Evolutionary conservation across 92 coral and sea anemone species (phyloP).

Genomic region (Montipora capitata): DNA sequence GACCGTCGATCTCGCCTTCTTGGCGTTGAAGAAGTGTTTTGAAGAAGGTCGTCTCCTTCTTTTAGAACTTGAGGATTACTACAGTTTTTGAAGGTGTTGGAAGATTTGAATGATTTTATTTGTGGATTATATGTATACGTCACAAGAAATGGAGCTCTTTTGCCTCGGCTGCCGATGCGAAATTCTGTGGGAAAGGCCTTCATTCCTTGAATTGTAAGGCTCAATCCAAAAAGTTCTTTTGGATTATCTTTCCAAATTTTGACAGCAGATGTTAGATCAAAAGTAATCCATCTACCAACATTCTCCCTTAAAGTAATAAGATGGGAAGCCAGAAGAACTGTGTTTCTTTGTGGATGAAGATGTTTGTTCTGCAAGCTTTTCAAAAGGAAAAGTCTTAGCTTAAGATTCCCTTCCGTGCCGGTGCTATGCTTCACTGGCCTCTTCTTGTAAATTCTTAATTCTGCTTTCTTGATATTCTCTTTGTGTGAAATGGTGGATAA

Average conservation of each 20-base stretch:
- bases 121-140: conserved; percentile 26
- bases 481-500: conserved; percentile 6
- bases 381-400: conserved; percentile 21
- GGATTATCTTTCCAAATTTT: conserved; percentile 48
- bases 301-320: conserved; percentile 23
- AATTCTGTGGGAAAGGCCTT: conserved; percentile 30
- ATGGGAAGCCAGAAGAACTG: conserved; percentile 28
- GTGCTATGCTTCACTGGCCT: background rate
- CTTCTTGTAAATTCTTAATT: conserved; percentile 50
- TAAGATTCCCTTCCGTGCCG: conserved; percentile 25
- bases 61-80: conserved; percentile 5
- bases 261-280: conserved; percentile 40
- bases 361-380: background rate
- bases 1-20: conserved; percentile 35
- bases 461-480: conserved; percentile 51
- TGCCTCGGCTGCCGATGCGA: conserved; percentile 36
- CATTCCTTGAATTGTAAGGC: conserved; percentile 25
- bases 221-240: conserved; percentile 27
- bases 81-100: background rate
- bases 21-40: conserved; percentile 14
- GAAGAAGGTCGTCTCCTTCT: background rate
- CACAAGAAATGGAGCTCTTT: conserved; percentile 49
- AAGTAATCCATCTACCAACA: conserved; percentile 38
- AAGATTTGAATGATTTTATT: background rate
- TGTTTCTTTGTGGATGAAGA: background rate